Conservation (phyloP, 2,888 invertebrate genomes). For the Crocallis elinguaria region DNA sequence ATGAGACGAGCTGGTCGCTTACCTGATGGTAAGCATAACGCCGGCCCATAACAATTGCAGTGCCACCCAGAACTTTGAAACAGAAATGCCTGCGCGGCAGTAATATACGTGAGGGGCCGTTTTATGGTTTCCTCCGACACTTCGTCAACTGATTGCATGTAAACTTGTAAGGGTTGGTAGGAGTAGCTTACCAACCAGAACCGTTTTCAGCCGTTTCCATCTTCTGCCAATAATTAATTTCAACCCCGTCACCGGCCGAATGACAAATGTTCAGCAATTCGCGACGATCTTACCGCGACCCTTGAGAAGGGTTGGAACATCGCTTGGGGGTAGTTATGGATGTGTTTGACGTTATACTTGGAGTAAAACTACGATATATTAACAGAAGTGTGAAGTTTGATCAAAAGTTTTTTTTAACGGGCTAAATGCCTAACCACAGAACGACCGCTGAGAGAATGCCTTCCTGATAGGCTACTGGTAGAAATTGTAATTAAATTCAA, state of each 20-base stretch:
- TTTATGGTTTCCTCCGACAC: too few relatives aligned
- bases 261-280: slow-evolving; percentile 4
- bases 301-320: slow-evolving; percentile 1
- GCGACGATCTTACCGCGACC: neutral
- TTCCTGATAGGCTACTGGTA: too few relatives aligned
- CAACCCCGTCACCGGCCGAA: neutral
- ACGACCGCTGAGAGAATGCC: too few relatives aligned
- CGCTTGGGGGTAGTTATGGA: neutral
- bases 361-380: neutral
- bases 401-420: neutral
- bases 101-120: too few relatives aligned
- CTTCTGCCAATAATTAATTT: slow-evolving; percentile 6
- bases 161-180: too few relatives aligned
- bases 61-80: too few relatives aligned
- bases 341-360: neutral
- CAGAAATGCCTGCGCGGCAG: too few relatives aligned
- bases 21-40: too few relatives aligned
- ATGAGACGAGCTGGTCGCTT: too few relatives aligned
- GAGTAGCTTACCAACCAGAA: neutral
- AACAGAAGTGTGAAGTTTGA: neutral
- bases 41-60: too few relatives aligned
- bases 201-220: neutral
- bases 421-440: neutral
- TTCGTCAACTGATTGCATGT: too few relatives aligned
- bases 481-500: too few relatives aligned